Evolutionary conservation across 1,140 invertebrate genomes (phyloP).

Genomic region (Apis laboriosa): DNA sequence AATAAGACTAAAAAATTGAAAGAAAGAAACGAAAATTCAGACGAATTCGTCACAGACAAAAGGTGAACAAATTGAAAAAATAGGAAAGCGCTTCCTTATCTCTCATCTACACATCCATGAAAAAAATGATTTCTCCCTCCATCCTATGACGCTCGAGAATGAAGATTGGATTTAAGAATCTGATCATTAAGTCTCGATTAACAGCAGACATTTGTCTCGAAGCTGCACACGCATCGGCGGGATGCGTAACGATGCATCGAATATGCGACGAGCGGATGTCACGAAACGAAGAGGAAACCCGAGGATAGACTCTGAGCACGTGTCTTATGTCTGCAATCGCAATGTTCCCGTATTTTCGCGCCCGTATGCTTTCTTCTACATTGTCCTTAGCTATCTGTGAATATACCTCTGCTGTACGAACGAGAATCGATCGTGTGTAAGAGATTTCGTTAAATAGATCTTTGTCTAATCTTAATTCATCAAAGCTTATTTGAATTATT

Average conservation of each 20-base stretch:
- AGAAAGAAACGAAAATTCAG: too few relatives aligned
- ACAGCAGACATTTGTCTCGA: conserved; percentile 1
- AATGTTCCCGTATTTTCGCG: conserved; percentile 34
- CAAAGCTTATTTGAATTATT: too few relatives aligned
- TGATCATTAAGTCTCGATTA: conserved; percentile 2
- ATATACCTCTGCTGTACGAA: not conserved
- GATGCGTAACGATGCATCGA: conserved; percentile 41
- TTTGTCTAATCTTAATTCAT: too few relatives aligned
- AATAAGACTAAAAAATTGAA: too few relatives aligned
- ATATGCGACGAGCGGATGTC: conserved; percentile 62
- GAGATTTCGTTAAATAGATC: not conserved
- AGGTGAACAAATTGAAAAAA: too few relatives aligned
- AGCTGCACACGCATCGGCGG: not conserved
- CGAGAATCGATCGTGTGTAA: not conserved
- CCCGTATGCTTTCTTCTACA: not conserved
- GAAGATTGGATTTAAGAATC: not conserved
- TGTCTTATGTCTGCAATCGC: conserved; percentile 53
- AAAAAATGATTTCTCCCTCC: too few relatives aligned
- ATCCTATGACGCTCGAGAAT: not conserved
- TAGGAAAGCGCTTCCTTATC: too few relatives aligned
- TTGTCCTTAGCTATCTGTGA: not conserved
- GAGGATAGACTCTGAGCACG: conserved; percentile 52
- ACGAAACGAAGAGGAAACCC: conserved; percentile 65
- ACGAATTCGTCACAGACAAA: too few relatives aligned
- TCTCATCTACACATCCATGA: too few relatives aligned